Percentiles rank a stretch among this genome's conserved stretches.
Evolutionary conservation across 2,797 vertebrate genomes (phyloP).

Genomic region (Cygnus olor): DNA sequence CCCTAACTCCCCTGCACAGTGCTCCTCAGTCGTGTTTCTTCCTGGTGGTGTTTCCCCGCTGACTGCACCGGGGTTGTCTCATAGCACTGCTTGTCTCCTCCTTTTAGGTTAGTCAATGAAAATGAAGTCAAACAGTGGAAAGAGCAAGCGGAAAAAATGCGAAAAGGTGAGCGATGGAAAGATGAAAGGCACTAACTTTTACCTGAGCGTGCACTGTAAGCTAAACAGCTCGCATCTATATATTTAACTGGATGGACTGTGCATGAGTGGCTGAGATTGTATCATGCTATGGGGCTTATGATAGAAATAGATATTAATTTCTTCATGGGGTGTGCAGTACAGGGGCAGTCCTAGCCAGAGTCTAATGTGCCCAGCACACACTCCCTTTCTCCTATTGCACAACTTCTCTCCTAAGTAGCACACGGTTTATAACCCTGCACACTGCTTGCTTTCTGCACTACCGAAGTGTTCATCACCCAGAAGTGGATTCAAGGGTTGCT

Average conservation of each 20-base stretch:
- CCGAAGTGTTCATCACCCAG: not conserved
- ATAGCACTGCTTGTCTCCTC: not conserved
- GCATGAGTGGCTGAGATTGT: not conserved
- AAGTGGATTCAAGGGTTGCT: not conserved
- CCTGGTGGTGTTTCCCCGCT: not conserved
- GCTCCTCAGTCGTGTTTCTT: not conserved
- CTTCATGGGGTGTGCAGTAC: not conserved
- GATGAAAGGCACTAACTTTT: fast-evolving
- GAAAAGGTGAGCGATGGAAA: constrained; percentile 87
- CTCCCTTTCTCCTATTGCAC: not conserved
- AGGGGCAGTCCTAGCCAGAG: not conserved
- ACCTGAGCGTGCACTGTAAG: fast-evolving
- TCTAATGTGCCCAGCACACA: not conserved
- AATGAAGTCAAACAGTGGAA: constrained; percentile 99
- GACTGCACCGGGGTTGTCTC: not conserved
- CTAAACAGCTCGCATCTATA: fast-evolving
- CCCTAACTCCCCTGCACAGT: not conserved
- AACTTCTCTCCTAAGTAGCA: not conserved
- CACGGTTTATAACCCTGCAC: fast-evolving
- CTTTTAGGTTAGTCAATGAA: constrained; percentile 95
- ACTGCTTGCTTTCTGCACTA: not conserved
- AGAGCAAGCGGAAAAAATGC: constrained; percentile 99
- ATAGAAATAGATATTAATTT: not conserved
- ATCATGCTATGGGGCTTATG: not conserved
- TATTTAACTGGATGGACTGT: not conserved